These are phyloP conservation scores for Ochlodes sylvanus DNA, from an alignment of 2,888 invertebrate genomes.

Conservation along the genomic window DNA sequence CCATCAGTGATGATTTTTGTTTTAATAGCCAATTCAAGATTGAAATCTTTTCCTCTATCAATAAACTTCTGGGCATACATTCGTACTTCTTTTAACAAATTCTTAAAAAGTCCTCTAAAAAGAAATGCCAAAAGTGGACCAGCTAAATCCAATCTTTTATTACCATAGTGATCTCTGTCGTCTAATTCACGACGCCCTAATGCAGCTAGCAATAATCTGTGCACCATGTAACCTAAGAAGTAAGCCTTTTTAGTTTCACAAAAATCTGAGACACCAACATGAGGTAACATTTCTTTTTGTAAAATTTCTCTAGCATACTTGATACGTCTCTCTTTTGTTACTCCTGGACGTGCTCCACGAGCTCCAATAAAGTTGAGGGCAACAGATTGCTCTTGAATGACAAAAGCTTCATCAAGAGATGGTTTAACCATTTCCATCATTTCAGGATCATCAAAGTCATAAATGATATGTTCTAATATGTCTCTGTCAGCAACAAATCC, in stretches of 20 bases:
- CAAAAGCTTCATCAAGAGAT: conserved; percentile 99
- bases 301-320: conserved; percentile 99
- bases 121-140: conserved; percentile 98
- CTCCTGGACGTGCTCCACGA: conserved; percentile 98
- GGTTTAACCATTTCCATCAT: conserved; percentile 99
- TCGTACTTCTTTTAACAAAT: conserved; percentile 97
- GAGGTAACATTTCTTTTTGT: conserved; percentile 99
- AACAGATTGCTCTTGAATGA: conserved; percentile 99
- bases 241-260: conserved; percentile 99
- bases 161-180: conserved; percentile 99
- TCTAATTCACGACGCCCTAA: conserved; percentile 98
- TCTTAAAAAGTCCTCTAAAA: conserved; percentile 98
- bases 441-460: conserved; percentile 99
- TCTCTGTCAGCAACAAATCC: conserved; percentile 99
- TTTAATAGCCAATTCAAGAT: conserved; percentile 97
- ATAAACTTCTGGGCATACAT: conserved; percentile 99
- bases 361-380: conserved; percentile 99
- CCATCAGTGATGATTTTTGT: conserved; percentile 99
- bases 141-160: conserved; percentile 98
- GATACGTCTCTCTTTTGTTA: conserved; percentile 99
- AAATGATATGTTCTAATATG: conserved; percentile 99
- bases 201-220: conserved; percentile 96
- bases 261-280: conserved; percentile 99
- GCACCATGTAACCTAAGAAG: conserved; percentile 99
- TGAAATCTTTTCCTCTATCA: conserved; percentile 99